Base-by-base conservation (phyloP, 2,113 vertebrate species). In the Eretmodus cyanostictus region DNA sequence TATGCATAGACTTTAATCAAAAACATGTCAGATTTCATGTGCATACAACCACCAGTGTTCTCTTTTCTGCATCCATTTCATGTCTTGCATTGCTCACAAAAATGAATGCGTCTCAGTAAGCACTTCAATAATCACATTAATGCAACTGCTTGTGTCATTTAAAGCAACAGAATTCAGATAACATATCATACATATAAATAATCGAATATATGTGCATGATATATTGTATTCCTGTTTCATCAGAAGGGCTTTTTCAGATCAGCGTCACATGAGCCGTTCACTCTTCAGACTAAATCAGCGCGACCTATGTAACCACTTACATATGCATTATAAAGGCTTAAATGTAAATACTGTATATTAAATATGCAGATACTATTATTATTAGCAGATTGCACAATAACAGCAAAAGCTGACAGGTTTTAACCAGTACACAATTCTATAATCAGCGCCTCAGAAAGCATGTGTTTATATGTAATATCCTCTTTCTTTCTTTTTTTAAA, bases 291-390 rank as follows among this genome's bases (percentile, higher is more conserved):
- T 80, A 88, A 82, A 85, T 85, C 82, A 90, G 68, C 42, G 38
- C 83, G 53, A 88, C 83, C 80, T 84, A 83, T 84, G 80, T 92
- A 91, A 89, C 29, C 71, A 87, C 24, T 86, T 80, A 87, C 86
- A 90, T 82, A 92, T 80, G 73, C 81, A 90, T 91, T 87, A 93
- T 83, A 61, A 84, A 66, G 55, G 57, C 82, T 88, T 84, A 54
- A 8, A 4, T 95, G 94, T 95, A 94, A 89, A 96, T 93, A 94
- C 76, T 94, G 93, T 93, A 93, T 91, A 89, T 91, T 88, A 71
- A 71, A 85, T 59, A 81, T 86, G 87, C 88, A 92, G 88, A 85
- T 90, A 87, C 80, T 87, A 87, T 51, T 51, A 51, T 38, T 59
- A 83, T 86, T 80, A 90, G 78, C 29, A 87, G 83, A 89, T 82